These are phyloP conservation scores for Paramuricea clavata DNA, from an alignment of 92 coral and sea anemone genomes.

Conservation along the genomic window DNA sequence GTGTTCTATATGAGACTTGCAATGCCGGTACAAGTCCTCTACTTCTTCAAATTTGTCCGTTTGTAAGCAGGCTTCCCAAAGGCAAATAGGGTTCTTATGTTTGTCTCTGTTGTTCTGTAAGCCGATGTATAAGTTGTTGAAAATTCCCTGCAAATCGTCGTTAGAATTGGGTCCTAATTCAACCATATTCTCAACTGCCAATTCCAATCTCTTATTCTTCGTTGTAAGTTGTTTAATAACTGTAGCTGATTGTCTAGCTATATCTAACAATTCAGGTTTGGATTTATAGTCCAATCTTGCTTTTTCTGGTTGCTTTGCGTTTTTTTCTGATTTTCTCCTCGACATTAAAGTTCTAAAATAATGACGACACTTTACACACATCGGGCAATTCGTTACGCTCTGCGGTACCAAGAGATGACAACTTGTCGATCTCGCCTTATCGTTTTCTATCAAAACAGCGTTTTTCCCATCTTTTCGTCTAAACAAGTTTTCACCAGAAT, in stretches of 20 bases:
- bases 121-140: constrained; percentile 24
- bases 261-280: constrained; percentile 1
- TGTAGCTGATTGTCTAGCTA: constrained; percentile 19
- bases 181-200: constrained; percentile 10
- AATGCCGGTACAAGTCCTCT: constrained; percentile 8
- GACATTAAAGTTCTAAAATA: constrained; percentile 49
- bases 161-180: neutral
- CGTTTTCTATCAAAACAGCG: neutral
- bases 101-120: neutral
- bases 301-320: neutral
- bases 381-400: neutral
- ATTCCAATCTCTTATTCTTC: constrained; percentile 19
- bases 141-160: constrained; percentile 15
- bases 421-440: neutral
- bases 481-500: neutral
- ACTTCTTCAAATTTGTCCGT: neutral
- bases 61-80: constrained; percentile 7
- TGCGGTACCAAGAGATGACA: neutral
- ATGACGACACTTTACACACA: constrained; percentile 28
- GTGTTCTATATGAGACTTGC: constrained; percentile 23
- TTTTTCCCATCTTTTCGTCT: neutral
- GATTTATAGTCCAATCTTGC: constrained; percentile 27
- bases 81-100: constrained; percentile 23
- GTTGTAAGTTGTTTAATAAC: neutral
- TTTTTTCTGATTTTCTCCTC: constrained; percentile 2